These are phyloP conservation scores for Spisula solida DNA, from an alignment of 2,888 invertebrate species.

Conservation along the genomic window DNA sequence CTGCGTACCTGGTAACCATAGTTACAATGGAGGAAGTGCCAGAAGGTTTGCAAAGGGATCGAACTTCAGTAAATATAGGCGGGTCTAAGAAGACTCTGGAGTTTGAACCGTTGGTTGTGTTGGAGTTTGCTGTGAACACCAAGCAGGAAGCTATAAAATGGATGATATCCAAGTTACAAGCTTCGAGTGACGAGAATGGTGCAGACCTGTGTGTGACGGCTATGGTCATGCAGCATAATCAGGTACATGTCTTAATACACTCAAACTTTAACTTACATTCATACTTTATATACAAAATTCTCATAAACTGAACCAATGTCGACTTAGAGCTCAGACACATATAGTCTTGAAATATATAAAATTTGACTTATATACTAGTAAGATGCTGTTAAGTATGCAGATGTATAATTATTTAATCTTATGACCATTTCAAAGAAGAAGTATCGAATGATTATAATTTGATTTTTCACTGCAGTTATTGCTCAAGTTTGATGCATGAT, in stretches of 20 bases:
- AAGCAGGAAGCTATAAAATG: constrained; percentile 83
- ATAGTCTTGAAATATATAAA: too few species aligned
- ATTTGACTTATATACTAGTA: too few species aligned
- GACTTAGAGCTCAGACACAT: too few species aligned
- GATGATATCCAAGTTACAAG: constrained; percentile 82
- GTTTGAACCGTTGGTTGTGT: constrained; percentile 82
- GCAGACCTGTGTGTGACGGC: constrained; percentile 81
- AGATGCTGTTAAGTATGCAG: too few species aligned
- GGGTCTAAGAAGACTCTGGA: not conserved
- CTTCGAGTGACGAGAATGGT: constrained; percentile 77
- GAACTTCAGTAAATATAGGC: not conserved
- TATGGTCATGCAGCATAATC: constrained; percentile 79
- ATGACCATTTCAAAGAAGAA: too few species aligned
- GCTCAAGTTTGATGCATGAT: too few species aligned
- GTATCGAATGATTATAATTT: too few species aligned
- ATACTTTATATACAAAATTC: too few species aligned
- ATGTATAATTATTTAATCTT: too few species aligned
- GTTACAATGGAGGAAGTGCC: constrained; percentile 60
- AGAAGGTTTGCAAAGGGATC: constrained; percentile 1
- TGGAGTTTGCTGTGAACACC: constrained; percentile 81
- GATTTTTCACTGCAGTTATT: too few species aligned
- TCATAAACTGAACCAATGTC: too few species aligned
- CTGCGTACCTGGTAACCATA: not conserved
- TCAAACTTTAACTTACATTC: too few species aligned
- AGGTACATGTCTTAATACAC: constrained; percentile 69